These are phyloP conservation scores for Sinocyclocheilus anshuiensis DNA, from an alignment of 2,113 vertebrate species.

Conservation along the genomic window DNA sequence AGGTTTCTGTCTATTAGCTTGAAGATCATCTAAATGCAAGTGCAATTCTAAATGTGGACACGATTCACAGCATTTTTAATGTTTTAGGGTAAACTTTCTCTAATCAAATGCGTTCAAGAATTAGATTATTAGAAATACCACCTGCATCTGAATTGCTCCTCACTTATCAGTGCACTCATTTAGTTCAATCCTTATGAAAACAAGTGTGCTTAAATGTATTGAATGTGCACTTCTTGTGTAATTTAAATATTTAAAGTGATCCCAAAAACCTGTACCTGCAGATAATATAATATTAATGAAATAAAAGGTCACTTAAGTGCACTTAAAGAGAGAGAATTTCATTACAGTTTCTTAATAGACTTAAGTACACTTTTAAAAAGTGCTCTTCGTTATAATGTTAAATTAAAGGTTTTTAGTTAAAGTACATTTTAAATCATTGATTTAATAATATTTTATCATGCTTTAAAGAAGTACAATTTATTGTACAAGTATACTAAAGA, in stretches of 20 bases:
- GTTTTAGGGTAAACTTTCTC: background rate
- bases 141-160: background rate
- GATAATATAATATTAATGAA: background rate
- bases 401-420: too few relatives aligned
- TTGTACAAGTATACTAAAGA: background rate
- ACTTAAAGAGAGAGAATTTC: background rate
- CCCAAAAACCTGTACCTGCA: background rate
- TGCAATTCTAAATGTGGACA: background rate
- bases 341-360: background rate
- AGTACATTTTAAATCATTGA: too few relatives aligned
- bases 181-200: background rate
- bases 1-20: background rate
- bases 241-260: background rate
- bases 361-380: background rate
- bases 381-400: too few relatives aligned
- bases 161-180: background rate
- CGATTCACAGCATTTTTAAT: background rate
- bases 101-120: background rate
- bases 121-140: background rate
- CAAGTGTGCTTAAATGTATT: background rate
- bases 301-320: background rate
- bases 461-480: background rate
- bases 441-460: background rate
- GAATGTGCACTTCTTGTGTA: background rate
- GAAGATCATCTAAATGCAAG: background rate